Evolutionary conservation across 2,888 invertebrate species (phyloP).

Genomic region (Pristionchus fissidentatus): DNA sequence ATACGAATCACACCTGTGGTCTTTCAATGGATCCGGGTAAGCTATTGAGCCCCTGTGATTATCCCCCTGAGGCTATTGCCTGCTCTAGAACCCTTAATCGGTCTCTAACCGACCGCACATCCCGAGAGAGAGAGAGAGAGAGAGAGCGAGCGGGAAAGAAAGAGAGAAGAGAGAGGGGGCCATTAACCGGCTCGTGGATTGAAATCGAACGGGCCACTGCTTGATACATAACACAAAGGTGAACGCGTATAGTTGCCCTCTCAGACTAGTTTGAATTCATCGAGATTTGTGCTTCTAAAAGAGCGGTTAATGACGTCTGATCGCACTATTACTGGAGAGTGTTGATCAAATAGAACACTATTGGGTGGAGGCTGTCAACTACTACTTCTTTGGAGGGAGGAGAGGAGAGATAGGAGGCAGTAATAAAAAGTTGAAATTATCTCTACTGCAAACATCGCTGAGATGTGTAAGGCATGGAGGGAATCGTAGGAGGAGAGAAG

Average conservation of each 20-base stretch:
- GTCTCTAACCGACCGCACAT: background rate
- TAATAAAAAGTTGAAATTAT: constrained; percentile 36
- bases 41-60: constrained; percentile 29
- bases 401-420: background rate
- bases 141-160: background rate
- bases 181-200: constrained; percentile 28
- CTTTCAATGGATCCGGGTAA: background rate
- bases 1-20: constrained; percentile 30
- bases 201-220: background rate
- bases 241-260: too few species aligned
- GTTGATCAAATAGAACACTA: background rate
- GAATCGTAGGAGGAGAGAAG: background rate
- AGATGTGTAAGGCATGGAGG: constrained; percentile 2
- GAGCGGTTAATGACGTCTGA: constrained; percentile 23
- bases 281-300: background rate
- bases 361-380: constrained; percentile 36
- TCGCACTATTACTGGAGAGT: background rate
- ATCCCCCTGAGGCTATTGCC: background rate
- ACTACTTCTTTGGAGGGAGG: too few species aligned
- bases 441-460: constrained; percentile 22
- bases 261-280: background rate
- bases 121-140: constrained; percentile 13
- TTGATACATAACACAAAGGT: background rate
- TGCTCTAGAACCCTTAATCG: constrained; percentile 31
- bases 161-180: background rate